Evolutionary conservation across 1,140 invertebrate genomes (phyloP), one percentile per base, ranked within the genome.

Genomic region (Drosophila tropicalis): DNA sequence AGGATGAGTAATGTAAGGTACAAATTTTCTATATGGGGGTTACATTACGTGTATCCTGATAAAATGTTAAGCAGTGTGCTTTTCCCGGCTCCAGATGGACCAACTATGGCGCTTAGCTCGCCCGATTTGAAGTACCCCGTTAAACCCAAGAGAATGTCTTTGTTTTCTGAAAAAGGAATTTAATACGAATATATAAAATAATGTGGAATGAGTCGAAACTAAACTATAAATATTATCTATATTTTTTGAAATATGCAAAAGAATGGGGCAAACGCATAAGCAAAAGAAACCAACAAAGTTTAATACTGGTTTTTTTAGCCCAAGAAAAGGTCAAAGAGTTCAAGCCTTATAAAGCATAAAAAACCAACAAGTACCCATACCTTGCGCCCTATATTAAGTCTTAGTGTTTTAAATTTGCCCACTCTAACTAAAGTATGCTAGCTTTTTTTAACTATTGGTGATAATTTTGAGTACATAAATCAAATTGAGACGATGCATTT

Each of bases 31-130:
- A 41, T 12, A 29, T 12, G 1, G 13, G 15, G 63, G 67, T 39
- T 39, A 47, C 40, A 67, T 91, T 92, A 96, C 95, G 93, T 94
- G 81, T 96, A 96, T 67, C 96, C 96, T 5, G 96, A 94, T 39
- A 96, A 92, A 70, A 96, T 95, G 79, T 97, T 96, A 70, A 97
- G 93, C 17, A 96, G 92, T 0, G 96, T 96, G 13, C 96, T 96
- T 92, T 98, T 98, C 13, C 97, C 97, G 19, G 97, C 96, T 10
- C 97, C 97, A 0, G 96, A 97, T 0, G 97, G 97, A 6, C 97
- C 96, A 89, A 97, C 94, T 54, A 97, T 95, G 7, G 94, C 95
- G 1, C 95, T 95, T 7, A 97, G 67, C 92, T 94, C 93, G 2
- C 93, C 93, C 0, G 93, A 92, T 25, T 92, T 83, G 61, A 95